phyloP scores from a whole-genome alignment of 1,140 invertebrate genomes.

The Batillaria attramentaria region DNA sequence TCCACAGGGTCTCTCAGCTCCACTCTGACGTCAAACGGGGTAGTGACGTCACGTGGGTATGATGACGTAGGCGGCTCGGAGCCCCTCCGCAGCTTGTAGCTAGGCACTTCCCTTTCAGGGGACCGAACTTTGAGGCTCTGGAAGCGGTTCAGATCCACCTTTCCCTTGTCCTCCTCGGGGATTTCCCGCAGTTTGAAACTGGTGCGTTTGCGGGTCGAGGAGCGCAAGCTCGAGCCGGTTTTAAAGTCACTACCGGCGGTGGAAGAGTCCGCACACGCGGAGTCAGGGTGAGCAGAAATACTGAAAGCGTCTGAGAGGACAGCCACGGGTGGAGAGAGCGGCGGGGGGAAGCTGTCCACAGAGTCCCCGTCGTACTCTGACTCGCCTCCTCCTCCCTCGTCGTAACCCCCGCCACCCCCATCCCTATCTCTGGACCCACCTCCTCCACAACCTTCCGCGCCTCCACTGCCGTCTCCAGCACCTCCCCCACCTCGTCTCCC shows the following conservation, averaged over 20 bases:
- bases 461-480: neutral
- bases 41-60: neutral
- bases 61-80: constrained; percentile 1
- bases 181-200: constrained; percentile 25
- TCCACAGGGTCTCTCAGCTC: neutral
- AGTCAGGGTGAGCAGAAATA: no score
- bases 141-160: neutral
- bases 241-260: neutral
- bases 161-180: constrained; percentile 20
- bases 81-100: neutral
- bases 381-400: neutral
- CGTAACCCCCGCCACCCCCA: neutral
- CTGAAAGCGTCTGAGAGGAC: no score
- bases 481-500: constrained; percentile 5
- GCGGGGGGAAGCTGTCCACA: neutral
- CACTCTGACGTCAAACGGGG: constrained; percentile 23
- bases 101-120: neutral
- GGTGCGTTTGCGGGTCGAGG: neutral
- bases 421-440: neutral
- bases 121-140: neutral
- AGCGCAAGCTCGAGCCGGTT: neutral
- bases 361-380: neutral
- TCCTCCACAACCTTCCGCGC: neutral
- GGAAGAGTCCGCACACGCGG: neutral
- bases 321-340: neutral